These are phyloP conservation scores for Alligator sinensis DNA, from an alignment of 2,113 vertebrate genomes.

Conservation along the genomic window DNA sequence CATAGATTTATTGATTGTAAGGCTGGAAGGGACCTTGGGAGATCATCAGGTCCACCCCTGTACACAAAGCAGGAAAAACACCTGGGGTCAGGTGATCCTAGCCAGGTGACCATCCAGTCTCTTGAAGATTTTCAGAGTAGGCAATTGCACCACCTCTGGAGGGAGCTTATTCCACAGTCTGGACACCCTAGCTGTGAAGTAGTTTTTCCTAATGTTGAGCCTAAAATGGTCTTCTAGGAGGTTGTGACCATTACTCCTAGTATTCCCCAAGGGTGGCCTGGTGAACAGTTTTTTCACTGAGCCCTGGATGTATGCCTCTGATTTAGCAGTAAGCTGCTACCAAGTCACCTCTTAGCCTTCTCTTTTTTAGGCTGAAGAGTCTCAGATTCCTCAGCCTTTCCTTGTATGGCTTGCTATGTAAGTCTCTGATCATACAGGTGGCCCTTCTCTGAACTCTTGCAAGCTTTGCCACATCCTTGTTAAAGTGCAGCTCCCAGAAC, in stretches of 20 bases:
- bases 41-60: not conserved
- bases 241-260: not conserved
- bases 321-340: not conserved
- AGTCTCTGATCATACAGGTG: not conserved
- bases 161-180: not conserved
- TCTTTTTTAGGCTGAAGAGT: not conserved
- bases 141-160: not conserved
- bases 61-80: not conserved
- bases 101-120: not conserved
- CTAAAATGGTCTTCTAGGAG: not conserved
- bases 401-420: not conserved
- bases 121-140: not conserved
- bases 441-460: no score
- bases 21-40: not conserved
- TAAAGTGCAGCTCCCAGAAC: no score
- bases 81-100: not conserved
- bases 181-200: not conserved
- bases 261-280: not conserved
- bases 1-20: not conserved
- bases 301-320: accelerated
- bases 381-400: not conserved
- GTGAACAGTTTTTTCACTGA: not conserved
- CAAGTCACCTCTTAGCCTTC: not conserved
- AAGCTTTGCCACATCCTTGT: no score
- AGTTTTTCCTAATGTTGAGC: not conserved